Evolutionary conservation across 2,888 invertebrate species (phyloP).

Genomic region (Plagiodera versicolora): DNA sequence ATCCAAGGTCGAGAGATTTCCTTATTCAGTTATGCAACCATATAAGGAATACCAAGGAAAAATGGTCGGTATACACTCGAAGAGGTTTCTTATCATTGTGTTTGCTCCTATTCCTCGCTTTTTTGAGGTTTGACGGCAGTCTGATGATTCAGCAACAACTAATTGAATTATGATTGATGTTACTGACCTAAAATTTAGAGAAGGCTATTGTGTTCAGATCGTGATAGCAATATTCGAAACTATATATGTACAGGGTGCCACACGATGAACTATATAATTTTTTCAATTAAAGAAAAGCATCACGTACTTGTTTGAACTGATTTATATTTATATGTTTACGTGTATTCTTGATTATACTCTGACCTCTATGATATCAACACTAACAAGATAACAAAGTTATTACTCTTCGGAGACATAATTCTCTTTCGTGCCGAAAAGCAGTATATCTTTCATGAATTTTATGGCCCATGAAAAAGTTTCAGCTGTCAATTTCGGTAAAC

Average conservation of each 20-base stretch:
- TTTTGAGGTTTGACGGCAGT: neutral
- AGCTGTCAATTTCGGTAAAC: neutral
- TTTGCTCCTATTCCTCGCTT: neutral
- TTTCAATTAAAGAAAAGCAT: too few species aligned
- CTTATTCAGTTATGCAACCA: conserved; percentile 16
- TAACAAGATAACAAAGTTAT: too few species aligned
- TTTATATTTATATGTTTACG: too few species aligned
- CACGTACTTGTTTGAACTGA: too few species aligned
- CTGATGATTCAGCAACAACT: neutral
- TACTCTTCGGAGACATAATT: too few species aligned
- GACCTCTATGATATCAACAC: too few species aligned
- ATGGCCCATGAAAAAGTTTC: neutral
- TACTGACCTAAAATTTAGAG: neutral
- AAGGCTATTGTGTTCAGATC: neutral
- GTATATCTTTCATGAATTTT: neutral
- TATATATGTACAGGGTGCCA: too few species aligned
- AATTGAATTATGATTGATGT: conserved; percentile 1
- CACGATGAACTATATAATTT: too few species aligned
- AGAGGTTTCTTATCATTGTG: neutral
- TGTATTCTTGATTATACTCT: too few species aligned
- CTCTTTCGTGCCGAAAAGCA: neutral
- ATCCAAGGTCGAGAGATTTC: conserved; percentile 18
- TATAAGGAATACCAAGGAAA: conserved; percentile 16
- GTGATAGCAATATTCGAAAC: too few species aligned
- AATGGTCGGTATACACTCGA: conserved; percentile 4